Conservation (phyloP, 2,888 invertebrate species). For the Parapristionchus giblindavisi region DNA sequence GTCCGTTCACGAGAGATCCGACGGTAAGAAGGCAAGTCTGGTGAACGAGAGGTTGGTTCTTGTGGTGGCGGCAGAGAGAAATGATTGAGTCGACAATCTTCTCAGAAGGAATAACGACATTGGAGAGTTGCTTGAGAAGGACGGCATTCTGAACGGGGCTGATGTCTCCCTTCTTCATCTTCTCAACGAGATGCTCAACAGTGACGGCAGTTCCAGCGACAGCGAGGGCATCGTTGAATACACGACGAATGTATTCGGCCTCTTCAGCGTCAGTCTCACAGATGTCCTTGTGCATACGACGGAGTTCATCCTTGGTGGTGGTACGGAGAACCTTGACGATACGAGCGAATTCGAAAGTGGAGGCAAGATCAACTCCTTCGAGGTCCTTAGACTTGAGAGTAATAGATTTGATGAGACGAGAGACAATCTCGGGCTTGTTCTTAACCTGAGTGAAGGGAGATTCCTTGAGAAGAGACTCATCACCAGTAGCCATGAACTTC, state of each 20-base stretch:
- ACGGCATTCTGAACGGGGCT: constrained; percentile 19
- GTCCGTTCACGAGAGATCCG: constrained; percentile 56
- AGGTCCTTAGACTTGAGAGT: constrained; percentile 14
- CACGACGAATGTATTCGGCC: no score
- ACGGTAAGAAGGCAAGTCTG: constrained; percentile 59
- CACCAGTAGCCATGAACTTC: constrained; percentile 60
- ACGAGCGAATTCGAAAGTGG: constrained; percentile 46
- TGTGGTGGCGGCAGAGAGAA: constrained; percentile 44
- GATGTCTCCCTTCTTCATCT: constrained; percentile 44
- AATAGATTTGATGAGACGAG: constrained; percentile 16
- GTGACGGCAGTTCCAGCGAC: constrained; percentile 58
- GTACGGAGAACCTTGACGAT: constrained; percentile 56
- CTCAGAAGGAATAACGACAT: constrained; percentile 41
- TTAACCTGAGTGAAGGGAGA: constrained; percentile 43
- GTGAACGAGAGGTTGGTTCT: constrained; percentile 46
- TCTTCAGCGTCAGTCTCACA: no score
- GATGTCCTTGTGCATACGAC: constrained; percentile 45
- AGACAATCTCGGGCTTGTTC: constrained; percentile 47
- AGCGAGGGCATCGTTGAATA: constrained; percentile 56
- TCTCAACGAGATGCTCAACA: constrained; percentile 48
- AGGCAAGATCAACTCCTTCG: constrained; percentile 29
- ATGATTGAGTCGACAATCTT: constrained; percentile 40
- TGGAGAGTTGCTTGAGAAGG: constrained; percentile 42
- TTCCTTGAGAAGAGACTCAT: constrained; percentile 45
- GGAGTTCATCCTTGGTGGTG: constrained; percentile 48